Evolutionary conservation across 2,113 vertebrate genomes (phyloP), one percentile per base, ranked within the genome.

Genomic region (Arizona elegans): DNA sequence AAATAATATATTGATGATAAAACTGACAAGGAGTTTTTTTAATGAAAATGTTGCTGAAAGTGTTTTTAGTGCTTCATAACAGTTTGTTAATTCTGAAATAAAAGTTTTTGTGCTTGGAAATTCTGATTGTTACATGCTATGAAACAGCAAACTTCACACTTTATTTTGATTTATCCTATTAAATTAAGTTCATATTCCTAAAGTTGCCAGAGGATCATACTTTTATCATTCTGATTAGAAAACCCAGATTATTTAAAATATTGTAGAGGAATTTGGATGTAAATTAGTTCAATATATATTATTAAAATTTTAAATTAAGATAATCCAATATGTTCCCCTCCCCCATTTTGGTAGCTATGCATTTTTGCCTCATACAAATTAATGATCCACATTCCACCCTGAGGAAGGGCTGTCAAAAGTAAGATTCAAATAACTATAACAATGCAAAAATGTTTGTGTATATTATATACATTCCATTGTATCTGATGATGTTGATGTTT

Each of bases 331-430:
- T n/a, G 12, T 62, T 81, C 59, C 54, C 29, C 55, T 90, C 54
- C 58, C 86, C 86, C 59, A 70, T 12, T 62, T 53, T 24, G 47
- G 65, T 50, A 55, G 12, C 7, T 19, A 15, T 47, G 33, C 15
- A 17, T 23, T 90, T 90, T 90, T 93, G 38, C 88, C 87, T 86
- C 65, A 92, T 26, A 81, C 33, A 50, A 75, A 85, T 17, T 47
- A 89, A 92, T 52, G 33, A 38, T n/a, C 55, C 10, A 43, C 52
- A 50, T 89, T 38, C 29, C 43, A 86, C 19, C 21, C 17, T 52
- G 43, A 54, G 13, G 43, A 62, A 52, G n/a, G 21, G 4, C 21
- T 65, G n/a, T 29, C 59, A 58, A 58, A 43, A 47, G 43, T 3
- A 47, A 38, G 38, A 88, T 43, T 81, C 17, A 81, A 43, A 87